phyloP scores from a whole-genome alignment of 2,888 invertebrate genomes.

The Netelia inedita region DNA sequence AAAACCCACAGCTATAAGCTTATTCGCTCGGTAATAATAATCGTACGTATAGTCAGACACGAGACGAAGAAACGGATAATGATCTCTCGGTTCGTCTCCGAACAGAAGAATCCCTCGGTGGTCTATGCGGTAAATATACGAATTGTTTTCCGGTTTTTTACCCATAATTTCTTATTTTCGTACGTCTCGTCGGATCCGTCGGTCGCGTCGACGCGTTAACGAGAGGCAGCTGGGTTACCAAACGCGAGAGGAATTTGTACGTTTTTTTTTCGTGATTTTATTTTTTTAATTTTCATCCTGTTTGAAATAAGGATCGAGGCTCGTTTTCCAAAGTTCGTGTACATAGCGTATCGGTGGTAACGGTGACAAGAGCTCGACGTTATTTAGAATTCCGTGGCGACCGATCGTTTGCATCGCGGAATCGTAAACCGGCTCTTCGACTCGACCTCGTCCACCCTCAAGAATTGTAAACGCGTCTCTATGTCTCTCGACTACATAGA shows the following conservation, averaged over 20 bases:
- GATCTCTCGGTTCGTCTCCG: constrained; percentile 25
- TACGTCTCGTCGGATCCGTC: background rate
- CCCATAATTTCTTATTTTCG: background rate
- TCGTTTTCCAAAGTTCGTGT: background rate
- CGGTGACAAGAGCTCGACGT: constrained; percentile 37
- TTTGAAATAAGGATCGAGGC: background rate
- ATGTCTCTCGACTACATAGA: constrained; percentile 30
- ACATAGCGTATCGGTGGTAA: background rate
- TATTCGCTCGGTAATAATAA: constrained; percentile 36
- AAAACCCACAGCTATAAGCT: background rate
- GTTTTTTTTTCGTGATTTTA: background rate
- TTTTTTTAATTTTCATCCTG: background rate
- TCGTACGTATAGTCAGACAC: constrained; percentile 33
- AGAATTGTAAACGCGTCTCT: constrained; percentile 53
- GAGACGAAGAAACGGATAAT: constrained; percentile 53
- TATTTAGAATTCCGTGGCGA: constrained; percentile 62
- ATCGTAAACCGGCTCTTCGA: constrained; percentile 64
- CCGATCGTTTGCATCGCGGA: constrained; percentile 57
- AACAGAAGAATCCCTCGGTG: constrained; percentile 38
- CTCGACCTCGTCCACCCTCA: constrained; percentile 54
- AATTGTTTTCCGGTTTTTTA: constrained; percentile 53
- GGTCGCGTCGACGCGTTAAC: too few species aligned
- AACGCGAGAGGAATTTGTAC: too few species aligned
- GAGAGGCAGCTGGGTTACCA: too few species aligned
- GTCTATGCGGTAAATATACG: constrained; percentile 40